Evolutionary conservation across 2,888 invertebrate species (phyloP).

Genomic region (Diarsia brunnea): DNA sequence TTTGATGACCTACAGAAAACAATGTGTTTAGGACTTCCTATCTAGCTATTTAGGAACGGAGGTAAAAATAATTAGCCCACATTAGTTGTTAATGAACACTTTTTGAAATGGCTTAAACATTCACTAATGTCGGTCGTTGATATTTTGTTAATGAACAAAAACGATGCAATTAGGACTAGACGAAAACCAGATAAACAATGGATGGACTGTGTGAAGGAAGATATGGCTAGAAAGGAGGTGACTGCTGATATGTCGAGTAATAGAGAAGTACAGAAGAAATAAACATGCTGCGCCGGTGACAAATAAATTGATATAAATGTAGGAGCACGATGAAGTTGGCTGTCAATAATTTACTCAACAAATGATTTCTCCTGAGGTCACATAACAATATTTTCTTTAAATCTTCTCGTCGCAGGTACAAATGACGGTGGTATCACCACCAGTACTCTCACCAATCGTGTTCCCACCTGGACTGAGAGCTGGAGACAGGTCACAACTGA

Average conservation of each 20-base stretch:
- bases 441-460: conserved; percentile 95
- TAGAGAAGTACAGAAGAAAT: no score
- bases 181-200: no score
- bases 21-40: not conserved
- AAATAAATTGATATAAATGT: no score
- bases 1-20: not conserved
- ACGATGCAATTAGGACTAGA: no score
- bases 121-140: not conserved
- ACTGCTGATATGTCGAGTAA: no score
- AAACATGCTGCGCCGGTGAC: no score
- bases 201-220: no score
- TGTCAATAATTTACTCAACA: not conserved
- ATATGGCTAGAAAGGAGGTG: no score
- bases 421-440: conserved; percentile 91
- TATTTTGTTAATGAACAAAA: no score
- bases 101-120: not conserved
- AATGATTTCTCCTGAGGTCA: not conserved
- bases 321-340: no score
- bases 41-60: not conserved
- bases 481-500: conserved; percentile 95
- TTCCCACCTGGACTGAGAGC: conserved; percentile 95
- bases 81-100: not conserved
- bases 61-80: not conserved
- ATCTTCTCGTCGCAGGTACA: conserved; percentile 78
- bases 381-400: not conserved